Base-by-base conservation (phyloP, 2,113 vertebrate genomes). In the Hippocampus guttulatus region DNA sequence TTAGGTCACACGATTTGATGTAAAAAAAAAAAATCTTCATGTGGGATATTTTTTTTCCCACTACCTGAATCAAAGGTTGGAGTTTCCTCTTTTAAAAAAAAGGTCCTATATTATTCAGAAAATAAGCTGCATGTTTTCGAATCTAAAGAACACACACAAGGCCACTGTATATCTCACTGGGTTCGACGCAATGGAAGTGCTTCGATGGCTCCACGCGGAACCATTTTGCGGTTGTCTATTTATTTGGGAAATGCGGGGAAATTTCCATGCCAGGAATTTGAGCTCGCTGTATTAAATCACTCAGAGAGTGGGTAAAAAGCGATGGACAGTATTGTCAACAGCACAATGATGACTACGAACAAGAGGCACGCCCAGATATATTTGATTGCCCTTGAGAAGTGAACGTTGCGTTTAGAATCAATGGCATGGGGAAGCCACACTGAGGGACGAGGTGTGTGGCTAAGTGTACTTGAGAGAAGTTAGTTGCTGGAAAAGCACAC, bases 401-500 rank as follows among this genome's bases (percentile, higher is more conserved):
- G 78, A 83, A 81, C 77, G 77, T 81, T 74, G 64, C 70, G 68
- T 62, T 80, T 69, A 63, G 69, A 74, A 76, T 75, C 71, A 62
- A 52, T 71, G 58, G 58, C 63, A 38, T 70, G 58, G 40, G 57
- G 23, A n/a, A 54, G 51, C 58, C 20, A 75, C 64, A 70, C 62
- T 23, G 80, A 73, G 62, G 1, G 45, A 71, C 25, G 38, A 20
- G 57, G 21, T 14, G 65, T 20, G 30, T 30, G 62, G 62, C 5
- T 49, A 71, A 60, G 78, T 41, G 82, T 41, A 64, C 33, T 79
- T 33, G 69, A 27, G 73, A 38, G 80, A 80, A 61, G 80, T 71
- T 70, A 64, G 80, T 87, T 90, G 83, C 87, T 84, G 82, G 87
- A 88, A 90, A 86, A 88, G 79, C 78, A 83, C 74, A 85, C 33